These are phyloP conservation scores for Papilio polyxenes DNA, from an alignment of 1,140 invertebrate genomes.

Conservation along the genomic window DNA sequence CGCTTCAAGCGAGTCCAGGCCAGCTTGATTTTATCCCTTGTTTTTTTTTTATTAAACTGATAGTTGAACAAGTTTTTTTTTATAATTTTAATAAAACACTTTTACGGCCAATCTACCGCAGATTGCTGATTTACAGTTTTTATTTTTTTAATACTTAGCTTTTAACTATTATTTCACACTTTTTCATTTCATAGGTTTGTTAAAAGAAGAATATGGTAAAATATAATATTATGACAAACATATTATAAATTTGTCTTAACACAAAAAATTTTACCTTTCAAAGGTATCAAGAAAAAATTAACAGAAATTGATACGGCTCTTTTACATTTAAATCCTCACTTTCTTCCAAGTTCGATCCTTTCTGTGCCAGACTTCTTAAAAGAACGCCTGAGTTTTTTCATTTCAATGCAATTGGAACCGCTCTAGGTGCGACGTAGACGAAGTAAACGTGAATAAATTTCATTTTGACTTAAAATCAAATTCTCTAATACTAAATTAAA, in stretches of 20 bases:
- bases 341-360: conserved; percentile 14
- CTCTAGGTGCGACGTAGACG: conserved; percentile 24
- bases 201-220: too few species aligned
- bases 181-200: too few species aligned
- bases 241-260: too few species aligned
- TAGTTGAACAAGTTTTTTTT: conserved; percentile 13
- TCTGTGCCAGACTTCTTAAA: neutral
- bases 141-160: neutral
- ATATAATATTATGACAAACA: too few species aligned
- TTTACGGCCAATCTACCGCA: neutral
- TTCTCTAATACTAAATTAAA: conserved; percentile 16
- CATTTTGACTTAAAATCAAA: conserved; percentile 24
- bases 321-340: conserved; percentile 1
- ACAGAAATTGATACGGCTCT: neutral
- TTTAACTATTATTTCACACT: too few species aligned
- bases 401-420: conserved; percentile 23
- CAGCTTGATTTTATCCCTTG: conserved; percentile 13
- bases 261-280: neutral
- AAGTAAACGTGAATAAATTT: conserved; percentile 25
- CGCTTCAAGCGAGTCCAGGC: neutral
- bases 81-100: conserved; percentile 4
- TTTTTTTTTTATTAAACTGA: conserved; percentile 10
- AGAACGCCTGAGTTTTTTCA: conserved; percentile 12
- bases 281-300: neutral
- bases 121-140: neutral